Evolutionary conservation across 2,888 invertebrate genomes (phyloP), one percentile per base, ranked within the genome.

Genomic region (Drosophila testacea): DNA sequence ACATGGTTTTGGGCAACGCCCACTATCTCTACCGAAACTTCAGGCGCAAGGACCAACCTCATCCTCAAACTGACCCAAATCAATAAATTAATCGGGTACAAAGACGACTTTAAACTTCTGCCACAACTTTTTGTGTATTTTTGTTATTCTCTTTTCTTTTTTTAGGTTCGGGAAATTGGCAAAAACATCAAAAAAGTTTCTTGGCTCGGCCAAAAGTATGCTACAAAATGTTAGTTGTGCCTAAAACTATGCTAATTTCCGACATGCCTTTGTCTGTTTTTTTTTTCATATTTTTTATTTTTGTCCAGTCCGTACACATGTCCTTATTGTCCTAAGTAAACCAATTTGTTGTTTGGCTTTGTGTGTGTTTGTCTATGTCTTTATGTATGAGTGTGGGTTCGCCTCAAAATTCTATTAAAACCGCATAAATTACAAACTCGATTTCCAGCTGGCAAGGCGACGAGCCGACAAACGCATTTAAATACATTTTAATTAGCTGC

Each of bases 401-500:
- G 52, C 66, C 44, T 69, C 57, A 54, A 74, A 75, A 70, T 82
- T 77, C 77, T 76, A 79, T 70, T 80, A 77, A 82, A 85, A 60
- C 70, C 48, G 65, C 75, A 81, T 81, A 80, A 81, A 78, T 80
- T 81, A 75, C 64, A 69, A 54, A 71, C 80, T 73, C 75, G 44
- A 68, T 50, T 62, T 77, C 30, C 61, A 68, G 69, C 56, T 62
- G 51, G 41, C 41, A 7, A 36, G 50, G 65, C 36, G 48, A 56
- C 63, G 48, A 38, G 28, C 39, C 62, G 74, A 60, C 61, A 72
- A 64, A 64, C 63, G 75, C 77, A 76, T 79, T 81, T 82, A 84
- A 84, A 87, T 79, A 84, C 75, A 84, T 82, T 87, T 87, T 85
- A 85, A 85, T 85, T 87, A 85, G 85, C 81, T 82, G 82, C 69